Evolutionary conservation across 2,797 vertebrate species (phyloP).

Genomic region (Diplodus puntazzo): DNA sequence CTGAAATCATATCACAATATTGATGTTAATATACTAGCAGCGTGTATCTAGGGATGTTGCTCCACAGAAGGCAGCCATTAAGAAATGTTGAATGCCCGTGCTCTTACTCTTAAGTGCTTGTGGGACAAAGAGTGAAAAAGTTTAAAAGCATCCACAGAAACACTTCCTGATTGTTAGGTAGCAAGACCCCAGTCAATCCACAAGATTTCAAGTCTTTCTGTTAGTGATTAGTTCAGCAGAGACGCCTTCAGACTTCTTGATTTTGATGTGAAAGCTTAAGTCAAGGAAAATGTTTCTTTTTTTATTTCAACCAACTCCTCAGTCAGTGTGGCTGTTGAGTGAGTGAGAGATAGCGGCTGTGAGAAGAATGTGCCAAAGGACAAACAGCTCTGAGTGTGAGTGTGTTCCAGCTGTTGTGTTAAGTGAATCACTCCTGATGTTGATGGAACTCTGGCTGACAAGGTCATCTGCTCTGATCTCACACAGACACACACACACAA

Average conservation of each 20-base stretch:
- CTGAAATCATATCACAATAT: too few relatives aligned
- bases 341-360: neutral
- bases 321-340: constrained; percentile 3
- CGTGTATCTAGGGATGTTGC: neutral
- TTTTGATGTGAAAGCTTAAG: neutral
- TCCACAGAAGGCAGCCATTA: neutral
- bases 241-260: neutral
- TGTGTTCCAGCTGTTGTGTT: constrained; percentile 55
- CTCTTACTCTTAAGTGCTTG: neutral
- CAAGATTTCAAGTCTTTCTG: neutral
- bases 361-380: constrained; percentile 21
- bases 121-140: neutral
- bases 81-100: neutral
- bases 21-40: too few relatives aligned
- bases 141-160: neutral
- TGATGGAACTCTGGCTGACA: constrained; percentile 53
- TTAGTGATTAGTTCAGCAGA: neutral
- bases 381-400: constrained; percentile 8
- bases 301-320: neutral
- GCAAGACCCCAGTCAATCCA: neutral
- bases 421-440: constrained; percentile 54
- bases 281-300: neutral
- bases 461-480: constrained; percentile 45
- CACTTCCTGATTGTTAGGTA: neutral
- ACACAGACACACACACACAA: neutral